Evolutionary conservation across 2,888 invertebrate genomes (phyloP).

Genomic region (Phanerotoma sp.): DNA sequence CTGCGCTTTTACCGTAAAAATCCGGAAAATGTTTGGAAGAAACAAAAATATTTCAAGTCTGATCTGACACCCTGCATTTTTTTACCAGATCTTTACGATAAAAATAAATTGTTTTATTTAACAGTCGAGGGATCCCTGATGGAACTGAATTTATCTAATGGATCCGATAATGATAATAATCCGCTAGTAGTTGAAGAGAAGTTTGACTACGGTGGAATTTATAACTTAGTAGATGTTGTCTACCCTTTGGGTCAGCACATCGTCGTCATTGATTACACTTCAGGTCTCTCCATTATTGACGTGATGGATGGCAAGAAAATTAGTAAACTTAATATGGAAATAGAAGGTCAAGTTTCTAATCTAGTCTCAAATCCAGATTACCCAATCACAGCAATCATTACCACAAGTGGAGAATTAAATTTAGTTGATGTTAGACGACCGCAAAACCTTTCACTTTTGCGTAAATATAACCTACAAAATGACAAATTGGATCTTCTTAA

Average conservation of each 20-base stretch:
- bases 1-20: constrained; percentile 43
- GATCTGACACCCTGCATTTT: constrained; percentile 38
- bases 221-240: constrained; percentile 42
- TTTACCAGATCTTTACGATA: constrained; percentile 36
- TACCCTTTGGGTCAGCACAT: constrained; percentile 50
- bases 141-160: constrained; percentile 36
- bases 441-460: constrained; percentile 36
- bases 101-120: constrained; percentile 42
- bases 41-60: constrained; percentile 41
- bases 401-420: constrained; percentile 41
- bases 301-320: constrained; percentile 37
- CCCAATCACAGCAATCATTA: constrained; percentile 41
- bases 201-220: constrained; percentile 37
- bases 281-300: constrained; percentile 40
- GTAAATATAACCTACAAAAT: constrained; percentile 37
- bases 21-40: constrained; percentile 37
- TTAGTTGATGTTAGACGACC: constrained; percentile 38
- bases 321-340: constrained; percentile 31
- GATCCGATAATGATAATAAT: background rate
- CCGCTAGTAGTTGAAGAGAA: constrained; percentile 26
- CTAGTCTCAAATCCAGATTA: constrained; percentile 44
- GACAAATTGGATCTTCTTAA: constrained; percentile 43
- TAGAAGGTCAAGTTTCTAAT: constrained; percentile 35
- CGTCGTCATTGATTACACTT: constrained; percentile 34
- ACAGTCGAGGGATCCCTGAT: constrained; percentile 46